A percentile compares a stretch with the other conserved stretches of the same genome.
These are phyloP conservation scores for Lutraria rhynchaena DNA, from an alignment of 1,140 invertebrate species.

Conservation along the genomic window DNA sequence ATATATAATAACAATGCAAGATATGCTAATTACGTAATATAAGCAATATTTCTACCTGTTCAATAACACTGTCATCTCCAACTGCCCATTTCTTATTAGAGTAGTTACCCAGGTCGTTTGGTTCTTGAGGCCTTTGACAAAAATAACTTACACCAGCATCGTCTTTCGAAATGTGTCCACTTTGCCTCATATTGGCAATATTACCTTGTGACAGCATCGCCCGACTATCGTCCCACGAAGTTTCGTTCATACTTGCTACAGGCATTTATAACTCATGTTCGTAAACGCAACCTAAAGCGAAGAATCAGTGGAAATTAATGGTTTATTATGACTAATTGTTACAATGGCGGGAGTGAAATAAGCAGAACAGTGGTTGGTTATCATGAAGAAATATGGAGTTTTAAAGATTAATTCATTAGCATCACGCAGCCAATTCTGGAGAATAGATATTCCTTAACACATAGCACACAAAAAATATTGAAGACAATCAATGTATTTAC, in stretches of 20 bases:
- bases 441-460: conserved; percentile 3
- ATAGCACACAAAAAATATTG: background rate
- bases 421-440: conserved; percentile 13
- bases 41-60: conserved; percentile 83
- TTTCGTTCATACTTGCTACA: conserved; percentile 77
- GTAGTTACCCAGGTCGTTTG: conserved; percentile 85
- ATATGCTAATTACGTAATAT: no score
- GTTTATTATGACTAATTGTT: conserved; percentile 44
- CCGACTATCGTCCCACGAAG: conserved; percentile 77
- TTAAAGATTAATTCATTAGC: conserved; percentile 12
- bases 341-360: conserved; percentile 69
- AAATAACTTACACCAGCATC: conserved; percentile 94
- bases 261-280: conserved; percentile 75
- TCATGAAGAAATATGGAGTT: conserved; percentile 57
- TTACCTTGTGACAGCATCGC: conserved; percentile 74
- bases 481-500: conserved; percentile 60
- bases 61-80: conserved; percentile 90
- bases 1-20: no score
- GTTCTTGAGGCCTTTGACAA: conserved; percentile 91
- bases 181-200: conserved; percentile 58
- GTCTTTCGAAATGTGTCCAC: conserved; percentile 85
- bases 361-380: background rate
- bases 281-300: conserved; percentile 60
- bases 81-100: conserved; percentile 90
- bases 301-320: conserved; percentile 53